Base-by-base conservation (phyloP, 2,888 invertebrate species). In the Loripinus fragilis region DNA sequence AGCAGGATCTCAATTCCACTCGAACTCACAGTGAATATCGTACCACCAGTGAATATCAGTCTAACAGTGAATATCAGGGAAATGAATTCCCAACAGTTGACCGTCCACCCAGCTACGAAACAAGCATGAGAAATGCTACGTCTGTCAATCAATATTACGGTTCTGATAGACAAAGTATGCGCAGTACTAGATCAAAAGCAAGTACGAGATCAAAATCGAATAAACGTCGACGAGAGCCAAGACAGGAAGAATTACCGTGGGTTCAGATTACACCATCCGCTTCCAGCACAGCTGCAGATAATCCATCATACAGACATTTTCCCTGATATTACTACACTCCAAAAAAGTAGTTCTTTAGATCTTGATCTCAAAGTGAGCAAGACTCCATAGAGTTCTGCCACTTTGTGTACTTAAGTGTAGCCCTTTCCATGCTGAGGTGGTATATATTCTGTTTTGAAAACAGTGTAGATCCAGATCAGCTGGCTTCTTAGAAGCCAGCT, bases 181-280 rank as follows among this genome's bases (percentile, higher is more conserved):
- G 90, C 0, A 90, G 90, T 81, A 88, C 89, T 33, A 87, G 89
- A 3, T 89, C 89, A 30, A 89, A 89, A 75, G 77, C 73, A 33
- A 76, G 71, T 35, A 79, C 80, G 23, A 68, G 82, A 20, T 81
- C 81, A 23, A 80, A 80, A 50, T 69, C 69, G 41, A 78, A 81
- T 42, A 71, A 66, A n/a, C 80, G 80, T 15, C 35, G 45, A 28
- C 76, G 86, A 17, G 64, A 81, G 35, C 87, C 87, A 38, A 77
- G 86, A 28, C 78, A 86, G 12, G 84, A 90, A 76, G 88, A 90
- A 33, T 78, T 91, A 68, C 91, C 91, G 0, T 91, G 91, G 91
- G 91, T 91, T 7, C 90, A 90, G 76, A 90, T 91, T 28, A 88
- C 90, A 0, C 91, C 91, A 2, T 90, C 90, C 0, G 70, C 87